phyloP scores from a whole-genome alignment of 2,888 invertebrate genomes.

The Lysandra bellargus region DNA sequence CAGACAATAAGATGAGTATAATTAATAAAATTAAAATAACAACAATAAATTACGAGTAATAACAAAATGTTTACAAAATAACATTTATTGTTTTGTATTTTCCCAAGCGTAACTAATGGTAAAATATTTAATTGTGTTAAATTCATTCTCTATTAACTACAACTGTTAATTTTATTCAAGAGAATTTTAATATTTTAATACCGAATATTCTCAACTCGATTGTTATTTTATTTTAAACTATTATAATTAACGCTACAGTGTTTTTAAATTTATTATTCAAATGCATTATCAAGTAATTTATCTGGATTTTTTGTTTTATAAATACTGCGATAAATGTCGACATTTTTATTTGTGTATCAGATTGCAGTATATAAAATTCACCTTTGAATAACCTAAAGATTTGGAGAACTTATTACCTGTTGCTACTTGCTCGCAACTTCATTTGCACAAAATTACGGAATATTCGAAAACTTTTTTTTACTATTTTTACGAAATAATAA shows the following conservation, averaged over 20 bases:
- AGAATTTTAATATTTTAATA: not conserved
- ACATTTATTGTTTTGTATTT: slow-evolving; percentile 3
- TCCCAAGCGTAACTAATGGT: slow-evolving; percentile 22
- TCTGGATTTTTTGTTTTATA: slow-evolving; percentile 66
- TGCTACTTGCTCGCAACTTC: too few species aligned
- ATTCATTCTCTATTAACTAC: slow-evolving; percentile 12
- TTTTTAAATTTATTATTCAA: slow-evolving; percentile 55
- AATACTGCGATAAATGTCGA: slow-evolving; percentile 39
- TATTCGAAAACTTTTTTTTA: too few species aligned
- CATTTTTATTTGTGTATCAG: slow-evolving; percentile 5
- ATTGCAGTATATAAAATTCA: not conserved
- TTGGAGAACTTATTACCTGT: too few species aligned
- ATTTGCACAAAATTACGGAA: too few species aligned
- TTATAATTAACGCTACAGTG: slow-evolving; percentile 18
- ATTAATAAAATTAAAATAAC: slow-evolving; percentile 15
- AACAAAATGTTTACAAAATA: slow-evolving; percentile 14
- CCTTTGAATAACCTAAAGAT: not conserved
- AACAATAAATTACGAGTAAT: not conserved
- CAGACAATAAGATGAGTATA: not conserved
- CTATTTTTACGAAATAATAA: too few species aligned
- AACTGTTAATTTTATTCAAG: slow-evolving; percentile 18
- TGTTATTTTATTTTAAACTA: slow-evolving; percentile 2
- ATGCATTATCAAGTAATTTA: slow-evolving; percentile 68
- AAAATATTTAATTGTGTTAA: slow-evolving; percentile 22
- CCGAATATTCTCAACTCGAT: not conserved